Percentiles rank a stretch among this genome's conserved stretches.
These are phyloP conservation scores for Acrobasis repandana DNA, from an alignment of 2,888 invertebrate species.

Conservation along the genomic window DNA sequence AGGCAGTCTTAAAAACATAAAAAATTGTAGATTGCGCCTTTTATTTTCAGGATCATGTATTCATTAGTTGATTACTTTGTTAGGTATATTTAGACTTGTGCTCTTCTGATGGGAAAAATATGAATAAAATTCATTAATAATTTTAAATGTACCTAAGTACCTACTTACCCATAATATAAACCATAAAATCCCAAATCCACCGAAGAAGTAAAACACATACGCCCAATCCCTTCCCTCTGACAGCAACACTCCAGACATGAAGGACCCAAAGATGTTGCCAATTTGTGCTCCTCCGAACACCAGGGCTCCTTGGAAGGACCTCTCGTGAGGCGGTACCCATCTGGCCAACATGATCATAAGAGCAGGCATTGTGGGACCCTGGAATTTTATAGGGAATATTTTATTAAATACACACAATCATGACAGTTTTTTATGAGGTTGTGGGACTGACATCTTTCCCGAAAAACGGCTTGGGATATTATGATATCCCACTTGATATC, in stretches of 20 bases:
- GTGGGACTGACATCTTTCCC: too few relatives aligned
- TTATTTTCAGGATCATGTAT: too few relatives aligned
- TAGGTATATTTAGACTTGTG: too few relatives aligned
- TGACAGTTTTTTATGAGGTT: too few relatives aligned
- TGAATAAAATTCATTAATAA: background rate
- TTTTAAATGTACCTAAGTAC: conserved; percentile 39
- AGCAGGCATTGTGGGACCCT: conserved; percentile 90
- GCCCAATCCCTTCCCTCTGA: conserved; percentile 78
- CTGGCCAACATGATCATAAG: conserved; percentile 84
- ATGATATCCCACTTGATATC: too few relatives aligned
- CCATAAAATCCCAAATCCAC: conserved; percentile 80
- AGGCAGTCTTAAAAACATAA: too few relatives aligned
- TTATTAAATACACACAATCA: background rate
- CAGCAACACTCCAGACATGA: conserved; percentile 79
- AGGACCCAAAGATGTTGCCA: conserved; percentile 81
- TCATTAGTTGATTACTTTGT: too few relatives aligned
- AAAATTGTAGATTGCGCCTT: too few relatives aligned
- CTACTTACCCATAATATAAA: conserved; percentile 77
- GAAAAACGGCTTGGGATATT: too few relatives aligned
- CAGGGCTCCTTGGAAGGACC: conserved; percentile 82
- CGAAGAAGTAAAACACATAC: conserved; percentile 84
- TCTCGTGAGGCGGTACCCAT: conserved; percentile 84
- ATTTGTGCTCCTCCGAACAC: conserved; percentile 84
- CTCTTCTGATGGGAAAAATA: background rate
- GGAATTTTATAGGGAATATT: conserved; percentile 31